A percentile compares a stretch with the other conserved stretches of the same genome.
phyloP scores from a whole-genome alignment of 2,888 invertebrate genomes.

The Drosophila planitibia region DNA sequence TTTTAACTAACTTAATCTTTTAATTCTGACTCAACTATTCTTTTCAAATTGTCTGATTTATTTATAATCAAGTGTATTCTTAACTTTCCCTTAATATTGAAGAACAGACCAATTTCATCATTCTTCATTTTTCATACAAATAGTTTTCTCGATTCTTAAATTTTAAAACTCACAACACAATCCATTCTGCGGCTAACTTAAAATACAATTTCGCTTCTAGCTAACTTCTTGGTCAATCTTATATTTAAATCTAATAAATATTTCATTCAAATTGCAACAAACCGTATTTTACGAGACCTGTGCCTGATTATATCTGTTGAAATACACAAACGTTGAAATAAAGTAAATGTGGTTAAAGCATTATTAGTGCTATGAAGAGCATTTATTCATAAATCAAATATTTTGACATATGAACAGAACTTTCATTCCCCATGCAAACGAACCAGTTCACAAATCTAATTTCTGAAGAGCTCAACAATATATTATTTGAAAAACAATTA shows the following conservation, averaged over 20 bases:
- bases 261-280: too few species aligned
- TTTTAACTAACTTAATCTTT: not conserved
- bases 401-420: slow-evolving; percentile 23
- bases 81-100: not conserved
- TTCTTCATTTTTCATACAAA: too few species aligned
- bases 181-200: too few species aligned
- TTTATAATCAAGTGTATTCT: not conserved
- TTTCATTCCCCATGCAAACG: slow-evolving; percentile 13
- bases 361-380: not conserved
- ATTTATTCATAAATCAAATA: not conserved
- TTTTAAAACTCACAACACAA: too few species aligned
- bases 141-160: too few species aligned
- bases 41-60: not conserved
- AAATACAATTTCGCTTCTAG: not conserved
- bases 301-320: too few species aligned
- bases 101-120: too few species aligned
- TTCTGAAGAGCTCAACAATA: slow-evolving; percentile 14
- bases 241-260: too few species aligned
- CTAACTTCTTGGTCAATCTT: too few species aligned
- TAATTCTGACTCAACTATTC: not conserved
- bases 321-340: too few species aligned
- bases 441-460: slow-evolving; percentile 21
- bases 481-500: slow-evolving; percentile 52
- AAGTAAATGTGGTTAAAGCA: not conserved
- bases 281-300: too few species aligned